Conservation (phyloP, 1,140 invertebrate genomes). For the Drosophila novamexicana region DNA sequence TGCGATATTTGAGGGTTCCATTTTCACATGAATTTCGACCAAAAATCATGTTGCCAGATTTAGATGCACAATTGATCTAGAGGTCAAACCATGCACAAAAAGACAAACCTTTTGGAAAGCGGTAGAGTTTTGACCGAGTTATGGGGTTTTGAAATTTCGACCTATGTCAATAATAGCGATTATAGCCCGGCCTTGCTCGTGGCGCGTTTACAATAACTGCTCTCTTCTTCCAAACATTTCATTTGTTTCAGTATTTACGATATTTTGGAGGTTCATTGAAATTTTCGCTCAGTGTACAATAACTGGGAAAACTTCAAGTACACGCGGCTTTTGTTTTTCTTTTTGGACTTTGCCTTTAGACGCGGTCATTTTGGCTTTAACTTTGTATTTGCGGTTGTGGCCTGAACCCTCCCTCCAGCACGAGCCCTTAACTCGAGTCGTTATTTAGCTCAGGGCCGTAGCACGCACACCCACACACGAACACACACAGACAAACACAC, state of each 20-base stretch:
- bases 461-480: constrained; percentile 39
- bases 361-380: constrained; percentile 74
- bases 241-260: not conserved
- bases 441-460: constrained; percentile 77
- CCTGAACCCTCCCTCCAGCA: constrained; percentile 7
- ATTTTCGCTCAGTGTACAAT: constrained; percentile 23
- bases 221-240: not conserved
- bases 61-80: too few species aligned
- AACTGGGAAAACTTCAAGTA: constrained; percentile 58
- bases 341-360: constrained; percentile 38
- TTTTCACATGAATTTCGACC: too few species aligned
- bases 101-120: too few species aligned
- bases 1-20: too few species aligned
- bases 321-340: constrained; percentile 62
- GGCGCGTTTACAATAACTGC: not conserved
- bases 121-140: too few species aligned
- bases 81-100: too few species aligned
- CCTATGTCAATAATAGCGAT: too few species aligned
- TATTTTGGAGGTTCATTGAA: not conserved
- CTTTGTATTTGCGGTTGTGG: constrained; percentile 54
- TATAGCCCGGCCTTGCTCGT: too few species aligned
- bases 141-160: too few species aligned
- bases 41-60: too few species aligned
- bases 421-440: constrained; percentile 43
- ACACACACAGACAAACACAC: constrained; percentile 17